Evolutionary conservation across 1,140 invertebrate species (phyloP).

Genomic region (Metaphire vulgaris): DNA sequence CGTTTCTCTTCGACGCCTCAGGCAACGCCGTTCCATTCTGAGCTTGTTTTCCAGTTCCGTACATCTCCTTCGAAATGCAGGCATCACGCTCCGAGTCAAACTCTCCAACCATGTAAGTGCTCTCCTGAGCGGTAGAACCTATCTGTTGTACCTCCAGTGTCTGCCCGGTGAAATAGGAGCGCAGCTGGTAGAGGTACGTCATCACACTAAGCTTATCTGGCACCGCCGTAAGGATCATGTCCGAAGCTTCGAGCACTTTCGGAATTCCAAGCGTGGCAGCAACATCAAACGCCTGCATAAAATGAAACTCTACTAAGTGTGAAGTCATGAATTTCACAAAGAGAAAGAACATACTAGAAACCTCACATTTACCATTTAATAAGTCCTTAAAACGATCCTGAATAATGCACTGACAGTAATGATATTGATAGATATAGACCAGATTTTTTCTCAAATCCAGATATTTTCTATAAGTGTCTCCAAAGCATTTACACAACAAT

Average conservation of each 20-base stretch:
- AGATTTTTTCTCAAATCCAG: too few species aligned
- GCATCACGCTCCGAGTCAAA: constrained; percentile 54
- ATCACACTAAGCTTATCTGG: constrained; percentile 90
- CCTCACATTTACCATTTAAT: too few species aligned
- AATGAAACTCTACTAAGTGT: too few species aligned
- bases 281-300: constrained; percentile 83
- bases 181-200: constrained; percentile 88
- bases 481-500: too few species aligned
- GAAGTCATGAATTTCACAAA: too few species aligned
- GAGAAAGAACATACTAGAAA: too few species aligned
- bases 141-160: constrained; percentile 65
- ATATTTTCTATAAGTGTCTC: too few species aligned
- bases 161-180: constrained; percentile 74
- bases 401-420: too few species aligned
- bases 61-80: constrained; percentile 65
- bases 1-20: too few species aligned
- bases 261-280: constrained; percentile 80
- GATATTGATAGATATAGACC: too few species aligned
- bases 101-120: constrained; percentile 75
- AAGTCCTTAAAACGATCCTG: too few species aligned
- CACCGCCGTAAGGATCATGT: constrained; percentile 80
- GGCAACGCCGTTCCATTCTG: too few species aligned
- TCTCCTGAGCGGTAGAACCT: constrained; percentile 61
- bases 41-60: constrained; percentile 45
- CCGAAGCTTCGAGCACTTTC: constrained; percentile 79